Percentiles rank a stretch among this genome's conserved stretches.
These are phyloP conservation scores for Corythaixoides concolor DNA, from an alignment of 2,113 vertebrate genomes.

Conservation along the genomic window DNA sequence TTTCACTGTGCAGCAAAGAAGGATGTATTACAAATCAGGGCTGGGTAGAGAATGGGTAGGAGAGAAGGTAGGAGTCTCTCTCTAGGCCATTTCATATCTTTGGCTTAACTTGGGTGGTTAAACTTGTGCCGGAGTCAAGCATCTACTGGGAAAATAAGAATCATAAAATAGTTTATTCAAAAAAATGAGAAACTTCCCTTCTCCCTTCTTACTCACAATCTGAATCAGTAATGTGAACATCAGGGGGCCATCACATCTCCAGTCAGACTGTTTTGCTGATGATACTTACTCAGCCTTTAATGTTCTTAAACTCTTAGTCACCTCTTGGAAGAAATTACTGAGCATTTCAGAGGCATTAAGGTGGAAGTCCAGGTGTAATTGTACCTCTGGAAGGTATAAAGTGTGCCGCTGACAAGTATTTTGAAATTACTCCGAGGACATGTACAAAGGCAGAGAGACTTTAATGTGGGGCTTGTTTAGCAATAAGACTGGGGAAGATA, in stretches of 20 bases:
- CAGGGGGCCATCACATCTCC: not conserved
- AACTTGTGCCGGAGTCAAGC: not conserved
- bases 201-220: not conserved
- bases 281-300: constrained; percentile 33
- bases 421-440: not conserved
- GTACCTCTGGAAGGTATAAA: constrained; percentile 4
- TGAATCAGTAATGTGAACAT: constrained; percentile 40
- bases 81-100: not conserved
- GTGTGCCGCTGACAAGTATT: not conserved
- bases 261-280: constrained; percentile 39
- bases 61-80: not conserved
- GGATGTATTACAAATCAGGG: not conserved
- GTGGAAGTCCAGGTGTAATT: constrained; percentile 21
- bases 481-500: not conserved
- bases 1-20: not conserved
- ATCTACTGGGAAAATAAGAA: not conserved
- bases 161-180: not conserved
- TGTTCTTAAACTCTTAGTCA: constrained; percentile 49
- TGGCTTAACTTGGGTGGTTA: not conserved
- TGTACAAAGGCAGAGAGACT: not conserved
- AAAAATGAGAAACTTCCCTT: not conserved
- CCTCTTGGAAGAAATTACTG: not conserved
- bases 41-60: not conserved
- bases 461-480: not conserved
- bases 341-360: constrained; percentile 46